Evolutionary conservation across 2,888 invertebrate species (phyloP).

Genomic region (Adelphocoris suturalis): DNA sequence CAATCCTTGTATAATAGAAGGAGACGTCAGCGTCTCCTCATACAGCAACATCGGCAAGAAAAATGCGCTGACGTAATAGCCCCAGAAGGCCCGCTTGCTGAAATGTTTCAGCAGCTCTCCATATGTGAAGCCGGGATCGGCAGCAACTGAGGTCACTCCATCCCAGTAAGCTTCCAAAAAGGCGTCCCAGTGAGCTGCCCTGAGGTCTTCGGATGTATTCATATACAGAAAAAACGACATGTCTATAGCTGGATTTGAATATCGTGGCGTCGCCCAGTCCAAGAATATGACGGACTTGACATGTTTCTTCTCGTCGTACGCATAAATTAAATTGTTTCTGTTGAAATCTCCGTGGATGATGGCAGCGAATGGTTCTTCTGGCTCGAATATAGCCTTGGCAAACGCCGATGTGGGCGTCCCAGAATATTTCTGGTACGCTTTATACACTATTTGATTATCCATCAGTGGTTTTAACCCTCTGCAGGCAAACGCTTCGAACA

Average conservation of each 20-base stretch:
- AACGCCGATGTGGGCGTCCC: not conserved
- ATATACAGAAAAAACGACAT: slow-evolving; percentile 78
- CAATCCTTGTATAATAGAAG: not conserved
- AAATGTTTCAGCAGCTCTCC: slow-evolving; percentile 71
- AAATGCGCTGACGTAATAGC: slow-evolving; percentile 71
- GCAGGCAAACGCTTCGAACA: not conserved
- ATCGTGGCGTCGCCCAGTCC: slow-evolving; percentile 77
- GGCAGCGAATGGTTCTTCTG: slow-evolving; percentile 75
- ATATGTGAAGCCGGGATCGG: slow-evolving; percentile 60
- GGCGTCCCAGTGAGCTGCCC: slow-evolving; percentile 76
- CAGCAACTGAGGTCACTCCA: slow-evolving; percentile 65
- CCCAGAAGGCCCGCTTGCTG: slow-evolving; percentile 72
- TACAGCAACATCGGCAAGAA: slow-evolving; percentile 74
- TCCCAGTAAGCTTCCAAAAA: slow-evolving; percentile 77
- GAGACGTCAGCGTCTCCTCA: not conserved
- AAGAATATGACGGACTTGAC: slow-evolving; percentile 76
- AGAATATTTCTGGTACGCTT: not conserved
- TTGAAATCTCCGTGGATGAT: slow-evolving; percentile 79
- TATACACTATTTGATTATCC: not conserved
- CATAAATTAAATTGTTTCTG: slow-evolving; percentile 78
- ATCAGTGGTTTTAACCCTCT: not conserved
- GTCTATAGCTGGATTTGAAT: slow-evolving; percentile 78
- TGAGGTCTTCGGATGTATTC: slow-evolving; percentile 77
- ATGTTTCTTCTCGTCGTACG: slow-evolving; percentile 76
- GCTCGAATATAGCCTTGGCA: not conserved